These are phyloP conservation scores for Sphenopsis melanotis DNA, from an alignment of 2,797 vertebrate genomes.

Conservation along the genomic window DNA sequence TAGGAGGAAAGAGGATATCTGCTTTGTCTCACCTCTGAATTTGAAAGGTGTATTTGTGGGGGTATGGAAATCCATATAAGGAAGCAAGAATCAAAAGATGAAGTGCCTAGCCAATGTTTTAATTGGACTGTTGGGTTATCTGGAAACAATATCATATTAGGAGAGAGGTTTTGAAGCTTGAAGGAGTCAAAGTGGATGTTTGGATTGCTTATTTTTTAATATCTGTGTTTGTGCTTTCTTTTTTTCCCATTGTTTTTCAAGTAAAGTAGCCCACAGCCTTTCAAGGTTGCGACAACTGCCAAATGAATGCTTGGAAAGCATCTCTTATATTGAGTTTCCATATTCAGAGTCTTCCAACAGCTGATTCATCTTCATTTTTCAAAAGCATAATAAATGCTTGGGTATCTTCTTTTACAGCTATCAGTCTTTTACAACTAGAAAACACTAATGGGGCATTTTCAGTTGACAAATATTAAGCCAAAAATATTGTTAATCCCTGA, in stretches of 20 bases:
- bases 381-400: neutral
- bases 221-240: rapidly evolving
- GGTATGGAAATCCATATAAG: neutral
- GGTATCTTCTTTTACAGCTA: neutral
- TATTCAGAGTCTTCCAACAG: neutral
- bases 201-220: neutral
- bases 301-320: neutral
- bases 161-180: neutral
- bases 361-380: neutral
- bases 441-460: neutral
- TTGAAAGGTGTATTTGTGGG: neutral
- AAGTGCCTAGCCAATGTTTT: neutral
- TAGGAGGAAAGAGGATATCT: neutral
- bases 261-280: neutral
- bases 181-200: neutral
- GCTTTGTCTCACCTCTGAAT: neutral
- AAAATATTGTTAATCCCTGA: neutral
- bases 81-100: neutral
- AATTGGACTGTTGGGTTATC: neutral
- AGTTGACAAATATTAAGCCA: rapidly evolving
- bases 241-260: neutral
- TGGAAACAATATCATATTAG: neutral
- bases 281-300: neutral
- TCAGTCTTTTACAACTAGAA: neutral
- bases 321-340: neutral